Conservation (phyloP, 2,797 vertebrate species). For the Arnoldichthys spilopterus region DNA sequence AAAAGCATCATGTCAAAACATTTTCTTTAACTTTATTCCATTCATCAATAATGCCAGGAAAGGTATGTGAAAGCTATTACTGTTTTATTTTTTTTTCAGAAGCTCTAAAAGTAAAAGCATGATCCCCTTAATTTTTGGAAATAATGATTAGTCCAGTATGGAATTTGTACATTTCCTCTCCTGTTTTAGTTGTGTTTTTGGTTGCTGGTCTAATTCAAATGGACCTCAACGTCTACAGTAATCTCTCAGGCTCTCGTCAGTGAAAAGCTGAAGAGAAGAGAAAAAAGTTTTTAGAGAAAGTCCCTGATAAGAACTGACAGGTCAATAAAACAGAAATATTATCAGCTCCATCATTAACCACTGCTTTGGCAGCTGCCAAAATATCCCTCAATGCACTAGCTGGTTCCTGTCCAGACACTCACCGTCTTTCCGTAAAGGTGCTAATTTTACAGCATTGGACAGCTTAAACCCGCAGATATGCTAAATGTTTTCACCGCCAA, state of each 20-base stretch:
- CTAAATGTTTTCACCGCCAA: conserved; percentile 60
- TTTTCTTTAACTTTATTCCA: not conserved
- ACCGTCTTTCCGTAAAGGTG: conserved; percentile 75
- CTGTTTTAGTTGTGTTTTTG: not conserved
- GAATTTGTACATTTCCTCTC: not conserved
- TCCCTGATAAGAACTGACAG: conserved; percentile 78
- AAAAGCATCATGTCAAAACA: not conserved
- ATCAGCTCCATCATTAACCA: conserved; percentile 72
- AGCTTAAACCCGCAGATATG: conserved; percentile 70
- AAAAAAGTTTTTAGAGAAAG: conserved; percentile 74
- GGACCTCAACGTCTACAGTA: conserved; percentile 41
- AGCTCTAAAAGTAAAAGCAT: not conserved
- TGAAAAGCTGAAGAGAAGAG: conserved; percentile 73
- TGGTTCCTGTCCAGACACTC: conserved; percentile 67
- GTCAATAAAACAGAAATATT: conserved; percentile 78
- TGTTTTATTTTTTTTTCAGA: not conserved
- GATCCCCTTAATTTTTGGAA: not conserved
- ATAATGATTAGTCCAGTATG: not conserved
- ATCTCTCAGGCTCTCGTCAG: conserved; percentile 60
- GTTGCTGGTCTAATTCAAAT: not conserved
- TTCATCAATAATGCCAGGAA: not conserved
- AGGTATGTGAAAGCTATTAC: no score
- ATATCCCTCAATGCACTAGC: conserved; percentile 66
- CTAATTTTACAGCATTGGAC: conserved; percentile 78
- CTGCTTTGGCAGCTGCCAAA: conserved; percentile 71